phyloP scores from a whole-genome alignment of 2,888 invertebrate genomes.

The Drosophila ustulata region DNA sequence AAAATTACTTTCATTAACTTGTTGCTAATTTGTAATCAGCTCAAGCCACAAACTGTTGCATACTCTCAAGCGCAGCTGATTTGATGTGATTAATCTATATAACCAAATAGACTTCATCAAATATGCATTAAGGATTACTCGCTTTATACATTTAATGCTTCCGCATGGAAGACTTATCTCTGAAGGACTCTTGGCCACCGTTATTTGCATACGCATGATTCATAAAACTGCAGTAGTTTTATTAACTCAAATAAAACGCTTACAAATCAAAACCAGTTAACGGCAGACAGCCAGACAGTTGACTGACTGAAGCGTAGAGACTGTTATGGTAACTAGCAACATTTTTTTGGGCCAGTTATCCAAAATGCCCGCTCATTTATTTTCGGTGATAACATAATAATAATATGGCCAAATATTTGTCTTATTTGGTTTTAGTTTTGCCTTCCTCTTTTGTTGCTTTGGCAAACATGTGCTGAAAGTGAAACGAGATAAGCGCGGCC shows the following conservation, averaged over 20 bases:
- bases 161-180: conserved; percentile 14
- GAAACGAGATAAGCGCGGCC: conserved; percentile 48
- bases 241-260: conserved; percentile 22
- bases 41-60: conserved; percentile 43
- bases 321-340: conserved; percentile 7
- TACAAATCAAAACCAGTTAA: conserved; percentile 22
- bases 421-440: conserved; percentile 32
- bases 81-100: not conserved
- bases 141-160: not conserved
- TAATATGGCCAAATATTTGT: conserved; percentile 54
- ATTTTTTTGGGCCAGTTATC: conserved; percentile 6
- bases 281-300: conserved; percentile 13
- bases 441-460: conserved; percentile 1
- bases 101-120: no score
- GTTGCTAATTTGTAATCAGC: conserved; percentile 18
- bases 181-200: conserved; percentile 35
- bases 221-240: conserved; percentile 50
- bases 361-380: not conserved
- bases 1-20: conserved; percentile 17
- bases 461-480: conserved; percentile 55
- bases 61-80: conserved; percentile 45
- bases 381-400: conserved; percentile 37
- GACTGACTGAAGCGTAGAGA: not conserved
- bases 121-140: no score
- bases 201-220: conserved; percentile 60